A percentile compares a stretch with the other conserved stretches of the same genome.
These are phyloP conservation scores for Diogma glabrata DNA, from an alignment of 2,888 invertebrate species.

Conservation along the genomic window DNA sequence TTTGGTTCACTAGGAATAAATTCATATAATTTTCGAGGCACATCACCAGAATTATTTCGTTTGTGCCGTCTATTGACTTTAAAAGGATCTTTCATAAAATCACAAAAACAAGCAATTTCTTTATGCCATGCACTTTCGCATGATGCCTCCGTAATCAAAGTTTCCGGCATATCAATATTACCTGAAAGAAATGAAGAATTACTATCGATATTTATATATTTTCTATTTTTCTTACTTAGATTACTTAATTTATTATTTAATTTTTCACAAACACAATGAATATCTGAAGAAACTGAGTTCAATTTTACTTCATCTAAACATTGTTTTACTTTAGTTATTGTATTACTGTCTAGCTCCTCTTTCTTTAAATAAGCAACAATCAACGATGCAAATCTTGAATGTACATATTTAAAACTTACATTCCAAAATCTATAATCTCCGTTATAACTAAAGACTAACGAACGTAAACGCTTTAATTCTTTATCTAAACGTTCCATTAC, in stretches of 20 bases:
- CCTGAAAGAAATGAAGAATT: neutral
- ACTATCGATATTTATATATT: neutral
- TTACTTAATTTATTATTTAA: constrained; percentile 6
- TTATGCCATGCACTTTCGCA: constrained; percentile 47
- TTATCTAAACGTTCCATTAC: constrained; percentile 48
- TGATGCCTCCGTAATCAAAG: constrained; percentile 40
- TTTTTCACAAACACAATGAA: constrained; percentile 4
- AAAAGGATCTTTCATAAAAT: constrained; percentile 39
- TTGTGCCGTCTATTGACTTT: constrained; percentile 33
- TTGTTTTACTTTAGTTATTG: constrained; percentile 8
- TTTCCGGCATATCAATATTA: neutral
- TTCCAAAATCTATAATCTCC: constrained; percentile 51
- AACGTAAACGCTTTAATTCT: constrained; percentile 56
- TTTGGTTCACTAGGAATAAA: constrained; percentile 17
- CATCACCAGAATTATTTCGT: constrained; percentile 33
- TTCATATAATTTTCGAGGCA: constrained; percentile 18
- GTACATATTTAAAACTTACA: constrained; percentile 52
- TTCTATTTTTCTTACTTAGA: no score
- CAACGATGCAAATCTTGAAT: constrained; percentile 51
- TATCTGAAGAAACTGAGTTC: neutral
- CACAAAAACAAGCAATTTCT: constrained; percentile 48
- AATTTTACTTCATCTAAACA: neutral
- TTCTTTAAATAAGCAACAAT: constrained; percentile 46
- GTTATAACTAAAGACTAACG: constrained; percentile 55
- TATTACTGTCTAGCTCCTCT: constrained; percentile 23